Conservation (phyloP, 2,797 vertebrate genomes). For the Varecia variegata region DNA sequence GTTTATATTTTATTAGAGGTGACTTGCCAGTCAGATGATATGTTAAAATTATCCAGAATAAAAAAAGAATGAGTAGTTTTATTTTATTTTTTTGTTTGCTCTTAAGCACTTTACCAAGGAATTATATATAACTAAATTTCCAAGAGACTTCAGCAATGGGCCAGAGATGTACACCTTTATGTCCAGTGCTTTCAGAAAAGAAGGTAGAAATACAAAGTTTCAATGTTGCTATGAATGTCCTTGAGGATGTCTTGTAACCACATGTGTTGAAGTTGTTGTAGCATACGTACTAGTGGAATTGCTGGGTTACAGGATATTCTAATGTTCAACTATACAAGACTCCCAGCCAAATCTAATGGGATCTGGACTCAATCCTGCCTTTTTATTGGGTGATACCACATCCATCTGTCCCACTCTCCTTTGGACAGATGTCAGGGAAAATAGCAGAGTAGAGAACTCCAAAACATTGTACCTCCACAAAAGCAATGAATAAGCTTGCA, state of each 20-base stretch:
- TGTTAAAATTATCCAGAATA: constrained; percentile 64
- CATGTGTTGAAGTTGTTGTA: not conserved
- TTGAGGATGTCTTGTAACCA: not conserved
- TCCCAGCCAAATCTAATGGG: not conserved
- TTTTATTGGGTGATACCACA: not conserved
- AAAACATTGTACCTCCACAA: not conserved
- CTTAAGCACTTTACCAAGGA: not conserved
- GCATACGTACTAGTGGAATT: not conserved
- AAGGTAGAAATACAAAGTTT: not conserved
- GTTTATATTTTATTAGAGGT: constrained; percentile 65
- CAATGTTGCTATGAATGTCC: not conserved
- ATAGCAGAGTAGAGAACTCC: not conserved
- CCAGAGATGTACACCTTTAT: not conserved
- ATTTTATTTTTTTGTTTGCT: not conserved
- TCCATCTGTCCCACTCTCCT: not conserved
- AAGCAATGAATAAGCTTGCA: not conserved
- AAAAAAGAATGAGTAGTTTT: not conserved
- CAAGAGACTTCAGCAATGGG: not conserved
- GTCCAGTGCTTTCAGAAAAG: not conserved
- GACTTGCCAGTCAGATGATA: constrained; percentile 36
- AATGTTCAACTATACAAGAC: not conserved
- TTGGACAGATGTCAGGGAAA: not conserved
- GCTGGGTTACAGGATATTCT: not conserved
- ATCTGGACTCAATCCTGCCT: not conserved
- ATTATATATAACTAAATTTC: not conserved